Evolutionary conservation across 2,113 vertebrate species (phyloP), one percentile per base, ranked within the genome.

Genomic region (Motacilla tschutschensis): DNA sequence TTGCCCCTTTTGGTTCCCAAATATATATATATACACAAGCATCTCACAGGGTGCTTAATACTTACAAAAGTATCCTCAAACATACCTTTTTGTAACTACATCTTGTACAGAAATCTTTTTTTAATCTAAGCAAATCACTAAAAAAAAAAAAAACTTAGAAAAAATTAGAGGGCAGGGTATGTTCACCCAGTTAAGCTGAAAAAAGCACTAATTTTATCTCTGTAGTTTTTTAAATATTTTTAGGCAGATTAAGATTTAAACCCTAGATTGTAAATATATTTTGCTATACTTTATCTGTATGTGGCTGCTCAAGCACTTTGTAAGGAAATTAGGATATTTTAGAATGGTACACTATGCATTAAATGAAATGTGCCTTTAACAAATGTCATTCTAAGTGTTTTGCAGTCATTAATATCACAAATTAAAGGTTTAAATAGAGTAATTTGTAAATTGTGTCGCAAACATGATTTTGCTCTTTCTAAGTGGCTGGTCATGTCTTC

Each of bases 151-250:
- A 77, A 19, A 33, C 33, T 7, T 21, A 10, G n/a, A 88, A 87
- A 87, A 95, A 93, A 89, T 93, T 97, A 97, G 94, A 96, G 96
- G 98, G 96, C 96, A 97, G 97, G 97, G 96, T 97, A 91, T 98
- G 96, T 97, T 96, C 97, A 98, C 96, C 97, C 97, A 98, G 89
- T 97, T 97, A 98, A 98, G 97, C 96, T 98, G 97, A 98, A 98
- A 98, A 97, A 98, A 97, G 98, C 98, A 99, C 98, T 98, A 98
- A 98, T 98, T 98, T 98, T 98, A 97, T 98, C 97, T 95, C 96
- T 97, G 97, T 98, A 98, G 97, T 97, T 97, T 96, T 95, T 94
- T 63, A 97, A 93, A 97, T 92, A 97, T 97, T 97, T 98, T 98
- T 98, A 98, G 96, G 96, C 96, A 97, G 97, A 98, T 97, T 94